phyloP scores from a whole-genome alignment of 2,113 vertebrate genomes.

The Pelecanus crispus region DNA sequence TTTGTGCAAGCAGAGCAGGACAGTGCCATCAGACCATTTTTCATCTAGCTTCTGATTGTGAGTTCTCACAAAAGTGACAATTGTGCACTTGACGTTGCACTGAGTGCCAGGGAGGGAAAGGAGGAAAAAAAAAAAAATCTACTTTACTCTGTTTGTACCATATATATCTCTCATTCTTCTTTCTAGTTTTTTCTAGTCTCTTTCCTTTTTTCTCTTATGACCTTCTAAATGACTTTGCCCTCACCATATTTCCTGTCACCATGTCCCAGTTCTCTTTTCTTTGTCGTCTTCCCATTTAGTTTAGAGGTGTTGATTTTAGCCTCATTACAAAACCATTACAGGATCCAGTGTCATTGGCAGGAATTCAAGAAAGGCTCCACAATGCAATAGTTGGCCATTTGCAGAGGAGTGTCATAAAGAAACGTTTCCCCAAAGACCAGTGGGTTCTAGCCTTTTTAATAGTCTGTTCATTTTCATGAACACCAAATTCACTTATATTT shows the following conservation, averaged over 20 bases:
- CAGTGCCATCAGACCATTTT: neutral
- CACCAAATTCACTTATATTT: neutral
- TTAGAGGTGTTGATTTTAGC: slow-evolving; percentile 13
- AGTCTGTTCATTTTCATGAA: neutral
- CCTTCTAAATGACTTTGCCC: neutral
- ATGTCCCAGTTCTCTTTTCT: neutral
- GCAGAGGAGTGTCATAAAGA: neutral
- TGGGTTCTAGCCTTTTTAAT: neutral
- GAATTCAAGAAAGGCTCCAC: neutral
- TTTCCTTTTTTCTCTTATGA: neutral
- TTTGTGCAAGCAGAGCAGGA: neutral
- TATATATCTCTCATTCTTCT: neutral
- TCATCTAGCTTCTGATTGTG: neutral
- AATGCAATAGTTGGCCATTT: neutral
- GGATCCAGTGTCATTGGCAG: neutral
- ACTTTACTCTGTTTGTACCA: neutral
- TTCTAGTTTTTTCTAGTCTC: neutral
- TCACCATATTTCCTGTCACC: neutral
- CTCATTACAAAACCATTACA: neutral
- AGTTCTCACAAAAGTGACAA: neutral
- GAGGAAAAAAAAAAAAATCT: neutral
- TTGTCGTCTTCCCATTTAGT: neutral
- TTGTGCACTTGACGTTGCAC: neutral
- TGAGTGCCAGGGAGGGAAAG: neutral
- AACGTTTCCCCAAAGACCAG: neutral